phyloP scores from a whole-genome alignment of 2,888 invertebrate genomes.

The Allacma fusca region DNA sequence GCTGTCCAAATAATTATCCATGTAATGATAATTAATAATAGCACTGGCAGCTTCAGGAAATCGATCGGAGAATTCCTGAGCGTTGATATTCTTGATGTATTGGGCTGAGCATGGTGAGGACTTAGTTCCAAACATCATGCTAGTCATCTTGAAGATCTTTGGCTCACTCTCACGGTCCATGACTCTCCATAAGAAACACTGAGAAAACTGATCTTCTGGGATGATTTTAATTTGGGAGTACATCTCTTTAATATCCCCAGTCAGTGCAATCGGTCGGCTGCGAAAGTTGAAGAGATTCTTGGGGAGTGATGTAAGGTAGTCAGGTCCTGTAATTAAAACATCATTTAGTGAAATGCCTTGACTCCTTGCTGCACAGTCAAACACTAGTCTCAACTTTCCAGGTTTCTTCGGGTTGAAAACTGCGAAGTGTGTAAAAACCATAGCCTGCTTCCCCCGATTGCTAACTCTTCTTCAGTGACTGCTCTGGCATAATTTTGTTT shows the following conservation, averaged over 20 bases:
- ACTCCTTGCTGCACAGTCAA: no score
- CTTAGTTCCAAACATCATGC: conserved; percentile 3
- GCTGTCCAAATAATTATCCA: conserved; percentile 35
- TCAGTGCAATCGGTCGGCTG: no score
- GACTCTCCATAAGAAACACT: background rate
- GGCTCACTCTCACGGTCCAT: background rate
- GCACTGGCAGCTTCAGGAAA: conserved; percentile 9
- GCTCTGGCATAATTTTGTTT: conserved; percentile 21
- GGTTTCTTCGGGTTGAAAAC: conserved; percentile 48
- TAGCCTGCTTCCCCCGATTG: background rate
- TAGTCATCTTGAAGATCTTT: background rate
- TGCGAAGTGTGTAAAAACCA: conserved; percentile 35
- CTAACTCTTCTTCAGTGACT: conserved; percentile 4
- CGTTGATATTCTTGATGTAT: conserved; percentile 30
- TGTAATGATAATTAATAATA: conserved; percentile 24
- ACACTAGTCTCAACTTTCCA: no score
- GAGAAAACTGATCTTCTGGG: no score
- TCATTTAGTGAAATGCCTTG: no score
- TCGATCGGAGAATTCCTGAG: background rate
- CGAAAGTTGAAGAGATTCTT: no score
- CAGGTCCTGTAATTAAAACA: no score
- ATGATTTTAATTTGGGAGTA: no score
- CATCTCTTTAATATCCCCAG: no score
- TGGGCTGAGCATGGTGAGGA: conserved; percentile 30
- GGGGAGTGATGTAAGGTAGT: no score